Percentiles rank a stretch among this genome's conserved stretches.
These are phyloP conservation scores for Ailuropoda melanoleuca DNA, from an alignment of 2,113 vertebrate genomes.

Conservation along the genomic window DNA sequence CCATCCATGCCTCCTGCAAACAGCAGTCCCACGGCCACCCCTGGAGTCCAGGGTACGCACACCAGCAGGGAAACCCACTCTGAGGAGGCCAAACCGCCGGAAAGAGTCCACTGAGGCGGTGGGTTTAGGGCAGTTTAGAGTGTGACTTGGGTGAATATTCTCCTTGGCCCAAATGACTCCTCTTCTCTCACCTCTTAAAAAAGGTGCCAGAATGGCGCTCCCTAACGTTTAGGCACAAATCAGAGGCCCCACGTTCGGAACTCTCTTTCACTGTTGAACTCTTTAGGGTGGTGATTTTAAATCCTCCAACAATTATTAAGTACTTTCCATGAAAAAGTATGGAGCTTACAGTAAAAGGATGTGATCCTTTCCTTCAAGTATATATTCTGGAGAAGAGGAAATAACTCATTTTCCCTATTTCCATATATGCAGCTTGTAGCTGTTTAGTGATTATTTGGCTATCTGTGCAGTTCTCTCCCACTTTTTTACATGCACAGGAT, in stretches of 20 bases:
- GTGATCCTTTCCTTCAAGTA: not conserved
- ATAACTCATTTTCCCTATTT: not conserved
- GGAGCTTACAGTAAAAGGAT: not conserved
- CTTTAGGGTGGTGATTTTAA: not conserved
- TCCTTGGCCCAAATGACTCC: not conserved
- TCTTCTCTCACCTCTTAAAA: not conserved
- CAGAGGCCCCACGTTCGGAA: not conserved
- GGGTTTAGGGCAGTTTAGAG: not conserved
- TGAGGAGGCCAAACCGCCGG: not conserved
- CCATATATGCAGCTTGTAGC: not conserved
- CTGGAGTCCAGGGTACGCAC: fast-evolving
- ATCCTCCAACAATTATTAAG: not conserved
- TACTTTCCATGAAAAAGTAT: not conserved
- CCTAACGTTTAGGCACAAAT: not conserved
- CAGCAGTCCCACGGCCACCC: not conserved
- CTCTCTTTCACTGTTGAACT: not conserved
- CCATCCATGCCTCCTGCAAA: too few relatives aligned
- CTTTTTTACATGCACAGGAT: not conserved
- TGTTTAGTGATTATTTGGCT: not conserved
- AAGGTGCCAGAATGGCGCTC: not conserved
- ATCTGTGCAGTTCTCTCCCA: not conserved
- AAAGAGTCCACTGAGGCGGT: not conserved
- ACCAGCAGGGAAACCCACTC: not conserved
- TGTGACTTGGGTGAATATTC: not conserved
- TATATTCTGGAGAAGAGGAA: not conserved